phyloP scores from a whole-genome alignment of 2,113 vertebrate genomes.

The Dascyllus trimaculatus region DNA sequence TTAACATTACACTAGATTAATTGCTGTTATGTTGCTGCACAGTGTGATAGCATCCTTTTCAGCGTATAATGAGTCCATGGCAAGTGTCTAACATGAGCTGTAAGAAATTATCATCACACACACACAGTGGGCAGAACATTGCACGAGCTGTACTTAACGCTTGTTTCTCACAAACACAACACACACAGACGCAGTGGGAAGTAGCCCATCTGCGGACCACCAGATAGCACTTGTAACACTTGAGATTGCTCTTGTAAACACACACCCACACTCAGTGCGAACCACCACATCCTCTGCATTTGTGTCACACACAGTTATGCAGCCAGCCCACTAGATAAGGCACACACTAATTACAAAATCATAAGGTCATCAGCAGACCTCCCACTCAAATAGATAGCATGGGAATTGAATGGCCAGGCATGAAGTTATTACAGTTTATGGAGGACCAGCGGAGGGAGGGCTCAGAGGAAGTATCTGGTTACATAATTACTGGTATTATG shows the following conservation, averaged over 20 bases:
- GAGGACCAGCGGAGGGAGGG: conserved; percentile 3
- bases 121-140: conserved; percentile 28
- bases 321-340: conserved; percentile 15
- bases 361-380: conserved; percentile 36
- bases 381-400: conserved; percentile 17
- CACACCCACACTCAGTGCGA: conserved; percentile 9
- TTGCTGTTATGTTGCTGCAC: conserved; percentile 7
- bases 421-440: conserved; percentile 16
- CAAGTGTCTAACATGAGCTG: conserved; percentile 17
- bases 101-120: conserved; percentile 38
- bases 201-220: conserved; percentile 37
- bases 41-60: conserved; percentile 7
- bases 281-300: conserved; percentile 15
- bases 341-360: conserved; percentile 45
- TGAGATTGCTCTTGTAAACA: conserved; percentile 38
- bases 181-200: conserved; percentile 40
- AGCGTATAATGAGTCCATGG: background rate
- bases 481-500: conserved; percentile 12
- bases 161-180: conserved; percentile 35
- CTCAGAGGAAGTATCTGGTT: background rate
- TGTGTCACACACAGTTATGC: background rate
- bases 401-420: conserved; percentile 15
- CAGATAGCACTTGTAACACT: conserved; percentile 54
- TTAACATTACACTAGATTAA: conserved; percentile 31
- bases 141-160: conserved; percentile 26